Percentiles rank a stretch among this genome's conserved stretches.
Evolutionary conservation across 2,113 vertebrate genomes (phyloP).

Genomic region (Turnix velox): DNA sequence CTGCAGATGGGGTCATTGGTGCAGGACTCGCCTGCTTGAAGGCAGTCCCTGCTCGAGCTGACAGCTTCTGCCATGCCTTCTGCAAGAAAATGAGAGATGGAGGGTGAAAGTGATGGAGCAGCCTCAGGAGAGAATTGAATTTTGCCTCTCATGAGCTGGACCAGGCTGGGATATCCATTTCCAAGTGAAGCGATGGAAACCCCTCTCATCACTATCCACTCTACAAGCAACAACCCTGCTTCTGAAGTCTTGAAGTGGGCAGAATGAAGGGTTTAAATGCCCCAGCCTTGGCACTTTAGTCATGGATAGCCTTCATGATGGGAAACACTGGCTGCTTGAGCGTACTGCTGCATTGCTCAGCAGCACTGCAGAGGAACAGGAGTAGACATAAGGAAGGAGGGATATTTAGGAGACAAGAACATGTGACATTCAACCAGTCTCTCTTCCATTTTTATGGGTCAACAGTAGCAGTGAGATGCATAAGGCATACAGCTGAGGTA

Average conservation of each 20-base stretch:
- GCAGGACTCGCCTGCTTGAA: constrained; percentile 86
- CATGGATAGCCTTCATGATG: neutral
- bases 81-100: neutral
- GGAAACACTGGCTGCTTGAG: neutral
- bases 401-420: neutral
- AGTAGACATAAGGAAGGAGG: neutral
- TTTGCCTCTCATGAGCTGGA: neutral
- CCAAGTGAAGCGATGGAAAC: neutral
- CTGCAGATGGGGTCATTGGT: constrained; percentile 87
- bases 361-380: neutral
- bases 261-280: neutral
- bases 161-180: neutral
- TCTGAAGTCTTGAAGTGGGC: neutral
- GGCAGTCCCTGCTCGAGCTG: constrained; percentile 78
- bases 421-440: neutral
- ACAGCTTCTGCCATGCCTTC: constrained; percentile 32
- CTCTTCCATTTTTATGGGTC: neutral
- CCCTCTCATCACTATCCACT: neutral
- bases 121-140: rapidly evolving
- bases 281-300: neutral
- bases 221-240: neutral
- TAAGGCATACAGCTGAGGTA: neutral
- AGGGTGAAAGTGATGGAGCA: neutral
- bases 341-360: neutral
- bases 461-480: neutral